Conservation (phyloP, 2,113 vertebrate species). For the Noctilio leporinus region DNA sequence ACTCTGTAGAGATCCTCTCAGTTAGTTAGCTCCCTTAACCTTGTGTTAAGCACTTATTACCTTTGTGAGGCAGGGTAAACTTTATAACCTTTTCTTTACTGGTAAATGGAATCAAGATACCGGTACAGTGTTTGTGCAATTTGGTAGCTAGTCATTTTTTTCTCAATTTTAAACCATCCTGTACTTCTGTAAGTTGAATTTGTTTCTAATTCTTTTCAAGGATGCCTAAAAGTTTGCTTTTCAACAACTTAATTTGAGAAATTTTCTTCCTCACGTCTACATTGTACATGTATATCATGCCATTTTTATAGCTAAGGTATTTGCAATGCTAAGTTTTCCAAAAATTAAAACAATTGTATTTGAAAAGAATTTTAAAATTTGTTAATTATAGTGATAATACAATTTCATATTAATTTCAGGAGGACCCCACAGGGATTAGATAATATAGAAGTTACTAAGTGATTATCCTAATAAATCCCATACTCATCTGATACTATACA, state of each 20-base stretch:
- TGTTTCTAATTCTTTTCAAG: neutral
- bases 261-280: conserved; percentile 18
- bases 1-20: conserved; percentile 46
- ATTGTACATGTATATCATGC: neutral
- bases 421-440: neutral
- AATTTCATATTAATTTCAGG: neutral
- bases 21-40: conserved; percentile 58
- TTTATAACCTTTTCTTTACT: conserved; percentile 35
- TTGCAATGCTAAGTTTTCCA: neutral
- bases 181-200: neutral
- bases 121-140: neutral
- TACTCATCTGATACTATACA: neutral
- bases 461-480: neutral
- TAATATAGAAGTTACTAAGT: neutral
- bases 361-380: neutral
- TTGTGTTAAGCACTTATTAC: conserved; percentile 49
- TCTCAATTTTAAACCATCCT: neutral
- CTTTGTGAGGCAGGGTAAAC: conserved; percentile 27
- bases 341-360: no score
- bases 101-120: conserved; percentile 18
- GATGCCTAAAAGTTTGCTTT: neutral
- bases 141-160: neutral
- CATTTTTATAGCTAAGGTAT: neutral
- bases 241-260: conserved; percentile 3
- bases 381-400: neutral